phyloP scores from a whole-genome alignment of 2,888 invertebrate genomes.

The Tachina fera region DNA sequence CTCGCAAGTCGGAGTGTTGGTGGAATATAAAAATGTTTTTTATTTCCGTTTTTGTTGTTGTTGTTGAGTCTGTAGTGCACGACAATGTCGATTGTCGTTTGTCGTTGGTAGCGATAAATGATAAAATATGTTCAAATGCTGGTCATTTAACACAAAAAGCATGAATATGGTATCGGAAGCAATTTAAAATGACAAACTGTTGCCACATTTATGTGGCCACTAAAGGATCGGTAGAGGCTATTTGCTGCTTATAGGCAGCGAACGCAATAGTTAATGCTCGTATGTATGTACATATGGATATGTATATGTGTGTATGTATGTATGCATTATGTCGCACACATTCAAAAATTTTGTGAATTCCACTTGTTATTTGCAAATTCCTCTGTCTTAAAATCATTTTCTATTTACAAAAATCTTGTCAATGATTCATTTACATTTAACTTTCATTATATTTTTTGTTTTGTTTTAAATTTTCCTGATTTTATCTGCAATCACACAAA shows the following conservation, averaged over 20 bases:
- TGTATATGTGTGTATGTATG: too few species aligned
- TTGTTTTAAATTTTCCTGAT: not conserved
- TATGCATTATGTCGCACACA: too few species aligned
- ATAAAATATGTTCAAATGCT: conserved; percentile 70
- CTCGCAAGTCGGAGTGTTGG: conserved; percentile 38
- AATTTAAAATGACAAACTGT: conserved; percentile 74
- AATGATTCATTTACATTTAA: not conserved
- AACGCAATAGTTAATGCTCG: not conserved
- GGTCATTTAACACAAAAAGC: conserved; percentile 66
- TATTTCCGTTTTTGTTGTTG: conserved; percentile 15
- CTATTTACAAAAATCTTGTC: not conserved
- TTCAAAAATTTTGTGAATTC: not conserved
- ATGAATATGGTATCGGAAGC: conserved; percentile 66
- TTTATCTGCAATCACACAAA: not conserved
- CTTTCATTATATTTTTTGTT: not conserved
- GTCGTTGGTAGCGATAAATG: conserved; percentile 67
- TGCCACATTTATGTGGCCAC: conserved; percentile 68
- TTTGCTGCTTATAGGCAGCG: conserved; percentile 11
- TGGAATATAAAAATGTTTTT: conserved; percentile 26
- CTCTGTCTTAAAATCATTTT: too few species aligned
- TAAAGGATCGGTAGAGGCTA: not conserved
- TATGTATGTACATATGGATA: not conserved
- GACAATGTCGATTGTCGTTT: conserved; percentile 57
- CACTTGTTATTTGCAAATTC: not conserved
- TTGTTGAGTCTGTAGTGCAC: conserved; percentile 41